Base-by-base conservation (phyloP, 2,888 invertebrate species). In the Xestia c-nigrum region DNA sequence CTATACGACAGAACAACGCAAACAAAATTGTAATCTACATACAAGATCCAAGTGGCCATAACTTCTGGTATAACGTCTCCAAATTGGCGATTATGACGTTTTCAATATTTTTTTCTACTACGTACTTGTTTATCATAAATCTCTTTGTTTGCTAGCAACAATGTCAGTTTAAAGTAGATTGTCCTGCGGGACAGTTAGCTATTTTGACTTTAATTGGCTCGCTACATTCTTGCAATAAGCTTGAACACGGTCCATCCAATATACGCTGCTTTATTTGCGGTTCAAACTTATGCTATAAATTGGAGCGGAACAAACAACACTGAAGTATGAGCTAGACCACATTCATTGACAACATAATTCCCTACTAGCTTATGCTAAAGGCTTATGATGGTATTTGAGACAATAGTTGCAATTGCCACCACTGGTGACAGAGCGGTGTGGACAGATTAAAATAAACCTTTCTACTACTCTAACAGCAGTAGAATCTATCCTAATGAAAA, bases 191-290 rank as follows among this genome's bases (percentile, higher is more conserved):
- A 50, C 16, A 43, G 43, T 46, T 24, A 16, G n/a, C 43, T 59
- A 50, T 71, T 59, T 61, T n/a, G 43, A 71, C 19, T 19, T 50
- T 38, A 24, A 57, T 43, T 31, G 19, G 24, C 24, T 50, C 1
- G n/a, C 24, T 16, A 76, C n/a, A 59, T 59, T 70, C 57, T 79
- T 59, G 57, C 57, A 43, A 78, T 31, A 57, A 24, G 47, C 5
- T 71, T 71, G 72, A 9, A 16, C 7, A 12, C 1, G 43, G n/a
- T 43, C 16, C 24, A 71, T 57, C 14, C 10, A 63, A n/a, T 19
- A 24, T 38, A n/a, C 3, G 40, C 6, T 3, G 12, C 19, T 72
- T 71, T 59, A 72, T 50, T 79, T 59, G 16, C 21, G 12, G 50
- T 72, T 9, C 16, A 38, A 71, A 72, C 50, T 72, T 59, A 19